These are phyloP conservation scores for Sula dactylatra DNA, from an alignment of 2,113 vertebrate genomes.

Conservation along the genomic window DNA sequence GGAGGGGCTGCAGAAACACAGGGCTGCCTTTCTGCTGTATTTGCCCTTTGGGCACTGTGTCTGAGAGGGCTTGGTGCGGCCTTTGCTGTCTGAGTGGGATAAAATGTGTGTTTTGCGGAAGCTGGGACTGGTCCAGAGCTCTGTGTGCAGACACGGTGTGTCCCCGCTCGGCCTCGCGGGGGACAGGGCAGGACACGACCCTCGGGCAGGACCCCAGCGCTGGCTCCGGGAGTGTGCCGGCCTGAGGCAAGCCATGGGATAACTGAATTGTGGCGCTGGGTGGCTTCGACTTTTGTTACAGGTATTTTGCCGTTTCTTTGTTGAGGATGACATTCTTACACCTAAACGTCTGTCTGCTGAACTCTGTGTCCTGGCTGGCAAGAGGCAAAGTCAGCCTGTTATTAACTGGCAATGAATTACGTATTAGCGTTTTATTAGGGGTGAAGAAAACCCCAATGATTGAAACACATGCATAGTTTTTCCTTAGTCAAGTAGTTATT, in stretches of 20 bases:
- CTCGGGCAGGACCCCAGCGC: fast-evolving
- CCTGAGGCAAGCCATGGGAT: background rate
- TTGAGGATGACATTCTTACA: background rate
- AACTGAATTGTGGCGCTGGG: background rate
- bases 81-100: background rate
- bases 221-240: fast-evolving
- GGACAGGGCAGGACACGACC: background rate
- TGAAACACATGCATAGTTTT: background rate
- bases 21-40: background rate
- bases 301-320: background rate
- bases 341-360: fast-evolving
- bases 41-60: fast-evolving
- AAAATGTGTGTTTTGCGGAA: background rate
- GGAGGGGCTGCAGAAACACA: background rate
- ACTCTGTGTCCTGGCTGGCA: background rate
- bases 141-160: fast-evolving
- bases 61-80: background rate
- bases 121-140: background rate
- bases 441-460: background rate
- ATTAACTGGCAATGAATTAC: background rate
- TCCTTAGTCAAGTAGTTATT: background rate
- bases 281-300: background rate
- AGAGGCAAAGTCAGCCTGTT: background rate
- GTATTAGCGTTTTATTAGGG: background rate
- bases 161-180: fast-evolving